Evolutionary conservation across 2,888 invertebrate genomes (phyloP), one percentile per base, ranked within the genome.

Genomic region (Choristoneura rosaceana): DNA sequence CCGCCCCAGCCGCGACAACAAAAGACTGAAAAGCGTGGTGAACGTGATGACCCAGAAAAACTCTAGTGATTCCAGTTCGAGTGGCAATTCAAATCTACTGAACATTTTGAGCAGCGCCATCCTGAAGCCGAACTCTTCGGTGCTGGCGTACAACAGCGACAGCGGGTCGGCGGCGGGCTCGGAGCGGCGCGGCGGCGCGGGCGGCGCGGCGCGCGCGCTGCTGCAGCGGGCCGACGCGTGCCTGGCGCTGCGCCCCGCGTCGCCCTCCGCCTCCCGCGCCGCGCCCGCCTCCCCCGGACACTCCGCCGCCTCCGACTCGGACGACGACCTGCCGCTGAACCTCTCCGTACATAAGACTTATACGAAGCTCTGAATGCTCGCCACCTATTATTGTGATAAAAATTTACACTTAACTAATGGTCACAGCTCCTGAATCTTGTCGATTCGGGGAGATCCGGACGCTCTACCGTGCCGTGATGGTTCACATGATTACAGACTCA

Each of bases 21-120:
- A 80, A 87, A 89, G 89, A 86, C 90, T 93, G 87, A 90, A 81
- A 79, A 93, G 93, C 82, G 92, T 93, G 74, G 91, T 93, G 58
- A 90, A 85, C 77, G 88, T 90, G 71, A 87, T 91, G 77, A 84
- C 78, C 74, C 80, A 80, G 74, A 84, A 79, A 75, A 80, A 76
- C 74, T 76, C 77, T 50, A 80, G 80, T 71, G 85, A 83, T 76
- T 77, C 85, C 12, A 83, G 79, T 78, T 77, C 81, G 8, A 82
- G 78, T 77, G 80, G 78, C 61, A 81, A 74, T 76, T 70, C 75
- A 45, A 79, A 76, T 75, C 71, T 76, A 70, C 67, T 76, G 45
- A 70, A 70, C 68, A 65, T 76, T 7, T 41, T 76, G 14, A 74
- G 66, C 47, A 71, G 68, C 52, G 74, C 74, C 45, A 74, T 76